A percentile compares a stretch with the other conserved stretches of the same genome.
These are phyloP conservation scores for Eristalis pertinax DNA, from an alignment of 2,888 invertebrate genomes.

Conservation along the genomic window DNA sequence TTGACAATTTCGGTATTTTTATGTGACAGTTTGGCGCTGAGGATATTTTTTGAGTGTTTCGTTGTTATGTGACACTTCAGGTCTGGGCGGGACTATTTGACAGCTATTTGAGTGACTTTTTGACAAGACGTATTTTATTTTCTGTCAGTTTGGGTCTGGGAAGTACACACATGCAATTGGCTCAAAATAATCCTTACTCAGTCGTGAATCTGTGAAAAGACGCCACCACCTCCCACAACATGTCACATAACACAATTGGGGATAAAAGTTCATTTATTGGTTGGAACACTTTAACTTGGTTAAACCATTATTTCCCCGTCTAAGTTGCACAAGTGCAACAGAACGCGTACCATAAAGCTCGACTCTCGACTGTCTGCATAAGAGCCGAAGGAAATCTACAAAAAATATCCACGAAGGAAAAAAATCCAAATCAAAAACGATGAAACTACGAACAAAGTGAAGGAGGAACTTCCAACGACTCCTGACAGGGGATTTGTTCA, in stretches of 20 bases:
- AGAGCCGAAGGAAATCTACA: constrained; percentile 8
- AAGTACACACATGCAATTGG: neutral
- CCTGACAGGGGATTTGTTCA: constrained; percentile 67
- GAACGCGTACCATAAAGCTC: constrained; percentile 63
- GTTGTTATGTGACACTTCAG: too few relatives aligned
- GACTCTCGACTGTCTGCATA: constrained; percentile 48
- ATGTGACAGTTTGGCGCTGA: too few relatives aligned
- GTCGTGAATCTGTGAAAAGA: neutral
- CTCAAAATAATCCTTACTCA: neutral
- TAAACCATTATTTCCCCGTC: neutral
- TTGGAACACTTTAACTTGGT: constrained; percentile 1
- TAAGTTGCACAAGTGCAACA: constrained; percentile 9
- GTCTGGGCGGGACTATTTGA: too few relatives aligned
- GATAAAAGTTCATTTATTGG: neutral
- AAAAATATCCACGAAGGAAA: neutral
- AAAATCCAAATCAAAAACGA: constrained; percentile 16
- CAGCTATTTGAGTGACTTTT: too few relatives aligned
- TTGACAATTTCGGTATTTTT: too few relatives aligned
- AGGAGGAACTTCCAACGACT: constrained; percentile 58
- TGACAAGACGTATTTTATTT: too few relatives aligned
- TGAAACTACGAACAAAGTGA: constrained; percentile 52
- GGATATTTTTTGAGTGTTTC: too few relatives aligned
- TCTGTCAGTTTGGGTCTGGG: too few relatives aligned
- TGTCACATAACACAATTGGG: neutral
- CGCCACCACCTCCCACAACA: neutral